Base-by-base conservation (phyloP, 1,140 invertebrate genomes). In the Drosophila lacteicornis region DNA sequence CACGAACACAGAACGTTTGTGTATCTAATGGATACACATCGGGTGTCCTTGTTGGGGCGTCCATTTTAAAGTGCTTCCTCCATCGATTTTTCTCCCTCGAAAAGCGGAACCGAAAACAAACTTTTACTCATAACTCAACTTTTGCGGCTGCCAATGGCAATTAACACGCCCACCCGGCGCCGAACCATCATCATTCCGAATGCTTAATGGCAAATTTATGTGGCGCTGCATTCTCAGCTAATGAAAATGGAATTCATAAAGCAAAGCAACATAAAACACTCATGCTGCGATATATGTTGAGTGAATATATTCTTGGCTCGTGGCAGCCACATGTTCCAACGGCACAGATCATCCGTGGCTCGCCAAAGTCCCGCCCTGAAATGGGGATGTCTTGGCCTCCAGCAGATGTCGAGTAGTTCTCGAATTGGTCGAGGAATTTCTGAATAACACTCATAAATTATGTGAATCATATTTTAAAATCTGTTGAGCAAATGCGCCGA, bases 121-220 rank as follows among this genome's bases (percentile, higher is more conserved):
- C 17, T 51, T 73, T 33, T 36, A 7, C 36, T 65, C 66, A 79
- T 79, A 79, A 79, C 45, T 79, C 76, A 79, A 79, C 58, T 79
- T 79, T 79, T 63, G 59, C 58, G 65, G 43, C 68, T 46, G 40
- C 51, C 68, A 62, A 53, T 53, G 55, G 59, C 76, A 79, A 79
- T 79, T 79, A 79, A 79, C 76, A 79, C 75, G 30, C 75, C 75
- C 76, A 40, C 51, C 45, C 46, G 12, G 30, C 42, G 38, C 42
- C 25, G 27, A 58, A 38, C 42, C 62, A 58, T 67, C 55, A 67
- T 46, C 61, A 59, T 60, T 76, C 33, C 62, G 50, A 77, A 53
- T 76, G 47, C 73, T 56, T 78, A 78, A 78, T 77, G 75, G 63
- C 79, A 81, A 76, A 81, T 80, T 81, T 81, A 81, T 81, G 79